Percentiles rank a stretch among this genome's conserved stretches.
These are phyloP conservation scores for Stegophylla sp. DNA, from an alignment of 2,888 invertebrate genomes.

Conservation along the genomic window DNA sequence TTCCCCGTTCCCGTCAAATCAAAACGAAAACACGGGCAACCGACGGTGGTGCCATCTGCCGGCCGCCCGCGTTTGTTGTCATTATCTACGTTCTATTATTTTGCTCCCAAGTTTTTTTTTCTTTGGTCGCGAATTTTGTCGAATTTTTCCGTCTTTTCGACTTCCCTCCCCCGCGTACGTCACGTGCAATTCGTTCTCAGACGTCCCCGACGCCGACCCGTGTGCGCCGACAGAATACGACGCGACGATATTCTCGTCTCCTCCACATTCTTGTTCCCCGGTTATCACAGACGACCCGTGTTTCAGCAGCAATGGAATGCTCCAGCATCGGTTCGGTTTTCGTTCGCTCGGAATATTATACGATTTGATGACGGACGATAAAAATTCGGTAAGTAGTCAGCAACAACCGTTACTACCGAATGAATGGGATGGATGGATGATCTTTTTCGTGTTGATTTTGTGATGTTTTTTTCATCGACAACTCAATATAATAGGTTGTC, in stretches of 20 bases:
- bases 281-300: not conserved
- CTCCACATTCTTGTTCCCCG: not conserved
- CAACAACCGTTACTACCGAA: too few relatives aligned
- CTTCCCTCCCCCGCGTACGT: not conserved
- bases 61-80: slow-evolving; percentile 54
- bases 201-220: not conserved
- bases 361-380: not conserved
- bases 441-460: too few relatives aligned
- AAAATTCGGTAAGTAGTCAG: slow-evolving; percentile 15
- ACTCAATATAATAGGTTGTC: too few relatives aligned
- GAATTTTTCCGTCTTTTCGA: not conserved
- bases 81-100: slow-evolving; percentile 59
- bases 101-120: slow-evolving; percentile 24
- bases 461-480: too few relatives aligned
- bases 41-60: slow-evolving; percentile 56
- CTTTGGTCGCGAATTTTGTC: not conserved
- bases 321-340: slow-evolving; percentile 36
- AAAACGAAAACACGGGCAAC: slow-evolving; percentile 56
- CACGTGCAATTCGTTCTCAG: not conserved
- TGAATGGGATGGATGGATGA: too few relatives aligned
- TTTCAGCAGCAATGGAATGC: slow-evolving; percentile 43
- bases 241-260: not conserved
- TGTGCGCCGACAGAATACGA: too few relatives aligned
- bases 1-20: slow-evolving; percentile 43
- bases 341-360: not conserved